Evolutionary conservation across 2,888 invertebrate genomes (phyloP).

Genomic region (Bedellia somnulentella): DNA sequence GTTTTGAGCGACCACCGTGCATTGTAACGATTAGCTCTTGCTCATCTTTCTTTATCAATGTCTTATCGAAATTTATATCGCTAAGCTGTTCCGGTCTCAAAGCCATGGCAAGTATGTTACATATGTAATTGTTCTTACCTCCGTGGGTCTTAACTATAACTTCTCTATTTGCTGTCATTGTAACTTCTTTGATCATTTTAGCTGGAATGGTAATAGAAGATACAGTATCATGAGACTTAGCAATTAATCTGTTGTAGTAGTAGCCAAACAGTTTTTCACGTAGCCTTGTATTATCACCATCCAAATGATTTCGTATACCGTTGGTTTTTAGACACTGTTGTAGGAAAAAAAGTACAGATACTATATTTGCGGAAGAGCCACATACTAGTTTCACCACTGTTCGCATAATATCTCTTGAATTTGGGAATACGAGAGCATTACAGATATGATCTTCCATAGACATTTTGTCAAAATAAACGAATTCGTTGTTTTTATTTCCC

Average conservation of each 20-base stretch:
- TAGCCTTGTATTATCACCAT: conserved; percentile 32
- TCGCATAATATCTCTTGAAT: conserved; percentile 40
- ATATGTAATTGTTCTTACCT: conserved; percentile 37
- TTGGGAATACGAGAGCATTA: conserved; percentile 26
- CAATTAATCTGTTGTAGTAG: conserved; percentile 27
- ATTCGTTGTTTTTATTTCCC: conserved; percentile 16
- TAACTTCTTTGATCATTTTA: conserved; percentile 31
- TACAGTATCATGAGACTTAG: conserved; percentile 30
- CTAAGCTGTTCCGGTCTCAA: conserved; percentile 36
- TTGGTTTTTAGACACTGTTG: conserved; percentile 42
- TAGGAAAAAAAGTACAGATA: conserved; percentile 45
- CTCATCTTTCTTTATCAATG: conserved; percentile 22
- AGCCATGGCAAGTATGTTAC: conserved; percentile 43
- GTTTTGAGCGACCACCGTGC: conserved; percentile 26
- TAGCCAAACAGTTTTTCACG: conserved; percentile 39
- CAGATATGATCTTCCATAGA: conserved; percentile 42
- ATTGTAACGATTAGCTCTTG: conserved; percentile 17
- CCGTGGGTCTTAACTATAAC: conserved; percentile 39
- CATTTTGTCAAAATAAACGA: conserved; percentile 35
- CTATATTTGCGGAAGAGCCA: conserved; percentile 27
- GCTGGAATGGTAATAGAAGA: conserved; percentile 29
- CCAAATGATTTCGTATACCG: conserved; percentile 30
- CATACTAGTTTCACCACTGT: conserved; percentile 35
- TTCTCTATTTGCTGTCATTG: conserved; percentile 27
- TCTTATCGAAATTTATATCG: conserved; percentile 28